These are phyloP conservation scores for Alauda arvensis DNA, from an alignment of 2,797 vertebrate genomes.

Conservation along the genomic window DNA sequence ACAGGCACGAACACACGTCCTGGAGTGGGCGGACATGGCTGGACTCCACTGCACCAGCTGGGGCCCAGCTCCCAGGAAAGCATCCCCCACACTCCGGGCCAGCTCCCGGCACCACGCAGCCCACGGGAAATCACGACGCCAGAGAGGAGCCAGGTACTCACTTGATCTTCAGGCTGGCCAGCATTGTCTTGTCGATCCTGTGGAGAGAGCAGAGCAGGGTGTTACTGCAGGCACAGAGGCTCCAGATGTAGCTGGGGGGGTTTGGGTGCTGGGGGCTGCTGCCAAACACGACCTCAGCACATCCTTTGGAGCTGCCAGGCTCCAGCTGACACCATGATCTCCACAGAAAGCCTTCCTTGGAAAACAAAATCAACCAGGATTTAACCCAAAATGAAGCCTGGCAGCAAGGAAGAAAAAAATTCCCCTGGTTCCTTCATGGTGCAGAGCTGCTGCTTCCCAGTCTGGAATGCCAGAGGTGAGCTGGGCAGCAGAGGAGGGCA, in stretches of 20 bases:
- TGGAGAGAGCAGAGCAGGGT: conserved; percentile 40
- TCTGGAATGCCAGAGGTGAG: neutral
- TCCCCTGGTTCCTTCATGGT: neutral
- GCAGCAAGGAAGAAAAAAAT: neutral
- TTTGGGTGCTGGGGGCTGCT: neutral
- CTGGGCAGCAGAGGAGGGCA: neutral
- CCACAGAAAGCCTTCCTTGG: neutral
- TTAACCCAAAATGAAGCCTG: neutral
- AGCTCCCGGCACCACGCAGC: rapidly evolving
- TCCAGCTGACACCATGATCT: rapidly evolving
- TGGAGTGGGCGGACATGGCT: rapidly evolving
- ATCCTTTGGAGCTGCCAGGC: neutral
- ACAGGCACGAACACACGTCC: rapidly evolving
- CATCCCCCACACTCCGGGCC: neutral
- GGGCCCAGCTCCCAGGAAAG: neutral
- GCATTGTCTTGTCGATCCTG: conserved; percentile 94
- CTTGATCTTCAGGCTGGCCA: conserved; percentile 87
- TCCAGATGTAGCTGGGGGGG: neutral
- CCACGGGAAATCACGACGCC: rapidly evolving
- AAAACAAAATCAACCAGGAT: neutral
- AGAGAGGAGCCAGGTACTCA: conserved; percentile 69
- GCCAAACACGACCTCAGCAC: neutral
- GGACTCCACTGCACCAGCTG: neutral
- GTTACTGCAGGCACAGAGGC: neutral
- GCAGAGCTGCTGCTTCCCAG: neutral